Evolutionary conservation across 2,113 vertebrate genomes (phyloP).

Genomic region (Gasterosteus nipponicus): DNA sequence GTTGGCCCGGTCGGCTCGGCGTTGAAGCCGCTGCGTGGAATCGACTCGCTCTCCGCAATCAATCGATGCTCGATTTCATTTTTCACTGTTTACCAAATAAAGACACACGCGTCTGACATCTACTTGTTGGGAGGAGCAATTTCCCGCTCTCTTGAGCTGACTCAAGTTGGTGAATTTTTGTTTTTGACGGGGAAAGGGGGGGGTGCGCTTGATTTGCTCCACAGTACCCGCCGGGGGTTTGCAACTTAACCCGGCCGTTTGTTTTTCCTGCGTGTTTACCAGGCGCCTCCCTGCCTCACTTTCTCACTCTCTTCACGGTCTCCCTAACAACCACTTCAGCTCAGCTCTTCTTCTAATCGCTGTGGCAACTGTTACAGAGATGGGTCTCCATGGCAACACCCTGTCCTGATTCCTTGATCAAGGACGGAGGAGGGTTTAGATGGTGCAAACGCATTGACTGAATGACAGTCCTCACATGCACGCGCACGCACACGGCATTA

Average conservation of each 20-base stretch:
- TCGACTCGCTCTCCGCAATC: background rate
- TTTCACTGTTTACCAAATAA: conserved; percentile 37
- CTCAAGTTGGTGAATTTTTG: conserved; percentile 24
- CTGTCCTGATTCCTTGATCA: conserved; percentile 74
- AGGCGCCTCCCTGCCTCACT: conserved; percentile 39
- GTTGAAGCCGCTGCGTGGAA: background rate
- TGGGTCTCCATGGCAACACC: conserved; percentile 77
- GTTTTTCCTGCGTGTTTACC: conserved; percentile 49
- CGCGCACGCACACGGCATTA: conserved; percentile 2
- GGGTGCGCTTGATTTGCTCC: conserved; percentile 12
- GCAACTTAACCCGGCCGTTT: conserved; percentile 45
- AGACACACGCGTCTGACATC: conserved; percentile 34
- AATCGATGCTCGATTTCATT: background rate
- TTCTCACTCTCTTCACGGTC: conserved; percentile 61
- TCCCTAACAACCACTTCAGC: conserved; percentile 77
- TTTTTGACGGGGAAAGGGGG: background rate
- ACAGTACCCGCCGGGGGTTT: conserved; percentile 8
- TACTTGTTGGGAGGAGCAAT: conserved; percentile 47
- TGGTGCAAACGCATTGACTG: conserved; percentile 45
- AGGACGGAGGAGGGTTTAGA: conserved; percentile 68
- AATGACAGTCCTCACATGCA: conserved; percentile 36
- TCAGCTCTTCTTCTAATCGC: conserved; percentile 73
- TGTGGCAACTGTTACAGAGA: conserved; percentile 79
- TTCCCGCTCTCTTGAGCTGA: conserved; percentile 47
- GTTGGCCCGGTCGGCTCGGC: background rate